Evolutionary conservation across 2,888 invertebrate species (phyloP), one percentile per base, ranked within the genome.

Genomic region (Diarsia rubi): DNA sequence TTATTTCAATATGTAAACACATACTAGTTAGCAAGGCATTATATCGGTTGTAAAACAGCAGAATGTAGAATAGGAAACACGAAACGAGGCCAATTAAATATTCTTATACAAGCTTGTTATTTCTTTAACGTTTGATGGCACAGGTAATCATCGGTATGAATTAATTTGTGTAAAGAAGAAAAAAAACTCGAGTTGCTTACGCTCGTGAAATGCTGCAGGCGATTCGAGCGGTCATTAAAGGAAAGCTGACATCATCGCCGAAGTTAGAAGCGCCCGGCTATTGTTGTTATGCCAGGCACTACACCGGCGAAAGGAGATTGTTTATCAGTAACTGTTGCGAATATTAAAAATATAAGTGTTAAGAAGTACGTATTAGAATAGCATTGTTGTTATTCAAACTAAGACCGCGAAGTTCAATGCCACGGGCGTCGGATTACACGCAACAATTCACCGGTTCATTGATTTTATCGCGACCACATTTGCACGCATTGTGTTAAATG

Each of bases 191-290:
- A 88, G 86, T 88, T 91, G 90, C 91, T 92, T 91, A 91, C 91
- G 93, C 90, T 92, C 90, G 92, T 90, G 93, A 93, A 93, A 90
- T 91, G 94, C 93, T 92, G 86, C 90, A 88, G 92, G 94, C 93
- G 89, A 90, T 87, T 83, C 85, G 85, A 75, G 87, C 90, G 89
- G 88, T 92, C 93, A 92, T 94, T 94, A 94, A 92, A 93, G 94
- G 93, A 93, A 91, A 89, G 90, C 95, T 96, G 96, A 96, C 96
- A 96, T 96, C 96, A 96, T 94, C 96, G 95, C 92, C 93, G 79
- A 92, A 94, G 90, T 95, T 94, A 93, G 92, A 90, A 79, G 59
- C 80, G 82, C 49, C 80, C 89, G 81, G 87, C 88, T 90, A 93
- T 95, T 95, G 94, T 95, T 94, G 91, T 95, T 94, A 92, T 92